Evolutionary conservation across 1,140 invertebrate species (phyloP).

Genomic region (Heliconius hewitsoni): DNA sequence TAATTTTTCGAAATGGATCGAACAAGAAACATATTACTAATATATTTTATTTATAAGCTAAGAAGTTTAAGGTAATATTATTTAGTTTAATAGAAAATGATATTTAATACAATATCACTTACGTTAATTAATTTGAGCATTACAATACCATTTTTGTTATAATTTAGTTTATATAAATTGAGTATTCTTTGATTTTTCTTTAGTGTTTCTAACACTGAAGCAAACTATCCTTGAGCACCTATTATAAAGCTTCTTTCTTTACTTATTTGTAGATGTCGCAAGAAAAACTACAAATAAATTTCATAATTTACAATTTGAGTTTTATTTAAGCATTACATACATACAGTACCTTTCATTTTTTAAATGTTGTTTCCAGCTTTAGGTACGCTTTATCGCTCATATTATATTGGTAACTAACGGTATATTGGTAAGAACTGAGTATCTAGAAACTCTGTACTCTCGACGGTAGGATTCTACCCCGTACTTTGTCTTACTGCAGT

Average conservation of each 20-base stretch:
- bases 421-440: no score
- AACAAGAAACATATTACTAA: conserved; percentile 91
- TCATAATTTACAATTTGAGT: background rate
- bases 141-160: background rate
- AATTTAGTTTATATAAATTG: background rate
- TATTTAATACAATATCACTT: background rate
- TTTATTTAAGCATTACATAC: background rate
- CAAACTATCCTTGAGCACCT: no score
- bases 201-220: no score
- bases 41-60: conserved; percentile 11
- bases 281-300: background rate
- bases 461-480: no score
- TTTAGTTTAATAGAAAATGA: background rate
- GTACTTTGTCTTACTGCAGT: background rate
- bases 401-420: no score
- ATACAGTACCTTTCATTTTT: background rate
- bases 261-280: no score
- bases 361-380: background rate
- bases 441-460: no score
- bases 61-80: conserved; percentile 7
- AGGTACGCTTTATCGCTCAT: no score
- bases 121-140: background rate
- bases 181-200: background rate
- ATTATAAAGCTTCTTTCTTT: background rate
- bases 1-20: conserved; percentile 88